A percentile compares a stretch with the other conserved stretches of the same genome.
These are phyloP conservation scores for Luperina nickerlii DNA, from an alignment of 2,888 invertebrate genomes.

Conservation along the genomic window DNA sequence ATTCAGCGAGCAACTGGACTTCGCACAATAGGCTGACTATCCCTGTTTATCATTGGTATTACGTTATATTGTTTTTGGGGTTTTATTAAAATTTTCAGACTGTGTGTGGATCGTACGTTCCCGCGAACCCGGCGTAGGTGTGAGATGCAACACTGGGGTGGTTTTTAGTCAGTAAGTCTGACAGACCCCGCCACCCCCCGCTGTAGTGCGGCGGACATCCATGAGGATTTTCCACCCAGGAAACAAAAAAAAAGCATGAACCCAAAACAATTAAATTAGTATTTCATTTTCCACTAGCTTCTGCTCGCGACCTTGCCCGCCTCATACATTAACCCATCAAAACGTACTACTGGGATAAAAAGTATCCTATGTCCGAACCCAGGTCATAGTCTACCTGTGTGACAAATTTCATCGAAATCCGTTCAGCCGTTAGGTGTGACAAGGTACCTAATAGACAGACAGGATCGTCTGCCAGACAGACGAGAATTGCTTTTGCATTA, in stretches of 20 bases:
- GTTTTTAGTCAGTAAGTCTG: no score
- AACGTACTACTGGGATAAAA: neutral
- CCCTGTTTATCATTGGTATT: constrained; percentile 43
- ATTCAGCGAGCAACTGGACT: constrained; percentile 54
- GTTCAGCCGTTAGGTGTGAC: no score
- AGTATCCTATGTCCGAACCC: neutral
- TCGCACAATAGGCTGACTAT: constrained; percentile 48
- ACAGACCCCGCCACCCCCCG: no score
- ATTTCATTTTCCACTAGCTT: neutral
- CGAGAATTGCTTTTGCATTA: neutral
- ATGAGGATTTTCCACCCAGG: no score
- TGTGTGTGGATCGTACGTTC: neutral
- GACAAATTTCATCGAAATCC: neutral
- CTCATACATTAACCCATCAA: neutral
- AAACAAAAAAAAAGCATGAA: neutral
- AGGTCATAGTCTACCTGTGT: neutral
- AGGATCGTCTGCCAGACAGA: neutral
- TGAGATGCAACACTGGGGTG: no score
- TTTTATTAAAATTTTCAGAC: constrained; percentile 28
- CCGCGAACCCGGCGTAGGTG: no score
- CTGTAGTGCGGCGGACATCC: no score
- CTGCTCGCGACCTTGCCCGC: no score
- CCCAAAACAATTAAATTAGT: neutral
- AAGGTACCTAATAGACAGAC: no score
- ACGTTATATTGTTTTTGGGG: constrained; percentile 40